Evolutionary conservation across 1,140 invertebrate genomes (phyloP).

Genomic region (Gonioctena quinquepunctata): DNA sequence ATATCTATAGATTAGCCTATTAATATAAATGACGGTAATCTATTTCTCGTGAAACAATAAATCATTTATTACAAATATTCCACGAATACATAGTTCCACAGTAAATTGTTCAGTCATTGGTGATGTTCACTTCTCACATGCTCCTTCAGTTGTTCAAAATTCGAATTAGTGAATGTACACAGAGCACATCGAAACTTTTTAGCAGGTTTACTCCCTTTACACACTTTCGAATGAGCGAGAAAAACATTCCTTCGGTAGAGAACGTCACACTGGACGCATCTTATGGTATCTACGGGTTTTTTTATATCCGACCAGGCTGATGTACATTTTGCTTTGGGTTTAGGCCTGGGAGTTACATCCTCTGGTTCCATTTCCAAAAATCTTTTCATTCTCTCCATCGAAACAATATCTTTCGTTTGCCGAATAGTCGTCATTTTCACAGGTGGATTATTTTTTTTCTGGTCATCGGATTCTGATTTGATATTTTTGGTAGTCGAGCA

Average conservation of each 20-base stretch:
- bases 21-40: too few relatives aligned
- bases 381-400: conserved; percentile 32
- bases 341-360: conserved; percentile 24
- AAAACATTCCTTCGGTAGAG: conserved; percentile 33
- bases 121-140: conserved; percentile 36
- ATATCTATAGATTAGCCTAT: too few relatives aligned
- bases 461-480: background rate
- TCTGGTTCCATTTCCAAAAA: conserved; percentile 43
- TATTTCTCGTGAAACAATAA: too few relatives aligned
- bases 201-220: conserved; percentile 29
- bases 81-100: too few relatives aligned
- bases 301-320: conserved; percentile 32
- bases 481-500: background rate
- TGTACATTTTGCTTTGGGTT: conserved; percentile 36
- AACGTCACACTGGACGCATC: conserved; percentile 39
- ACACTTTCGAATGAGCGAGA: conserved; percentile 35
- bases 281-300: conserved; percentile 44
- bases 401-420: background rate
- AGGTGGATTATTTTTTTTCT: background rate
- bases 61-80: too few relatives aligned
- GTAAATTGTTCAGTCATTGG: too few relatives aligned
- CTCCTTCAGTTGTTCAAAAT: conserved; percentile 36
- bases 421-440: background rate
- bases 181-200: conserved; percentile 42
- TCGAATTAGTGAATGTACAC: conserved; percentile 41